Evolutionary conservation across 2,113 vertebrate genomes (phyloP).

Genomic region (Danionella cerebrum): DNA sequence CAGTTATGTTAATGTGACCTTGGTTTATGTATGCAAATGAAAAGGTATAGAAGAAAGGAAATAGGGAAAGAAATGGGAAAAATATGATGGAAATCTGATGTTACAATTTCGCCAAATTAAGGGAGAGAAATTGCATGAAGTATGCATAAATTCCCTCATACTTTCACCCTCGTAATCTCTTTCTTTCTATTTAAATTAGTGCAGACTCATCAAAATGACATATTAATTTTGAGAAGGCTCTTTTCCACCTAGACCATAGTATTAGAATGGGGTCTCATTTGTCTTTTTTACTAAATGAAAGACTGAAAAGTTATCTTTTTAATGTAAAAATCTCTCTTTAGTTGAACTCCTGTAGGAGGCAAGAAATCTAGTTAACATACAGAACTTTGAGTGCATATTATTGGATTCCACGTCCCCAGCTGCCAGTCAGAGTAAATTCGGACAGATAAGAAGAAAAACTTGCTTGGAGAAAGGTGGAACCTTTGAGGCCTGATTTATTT

Average conservation of each 20-base stretch:
- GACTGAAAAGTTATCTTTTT: background rate
- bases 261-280: constrained; percentile 15
- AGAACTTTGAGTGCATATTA: background rate
- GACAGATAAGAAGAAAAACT: background rate
- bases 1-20: constrained; percentile 65
- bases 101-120: constrained; percentile 57
- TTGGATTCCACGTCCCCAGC: background rate
- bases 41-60: constrained; percentile 43
- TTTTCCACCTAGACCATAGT: constrained; percentile 3
- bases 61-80: background rate
- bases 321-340: background rate
- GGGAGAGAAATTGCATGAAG: constrained; percentile 46
- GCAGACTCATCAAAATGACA: constrained; percentile 50
- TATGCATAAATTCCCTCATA: constrained; percentile 48
- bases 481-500: background rate
- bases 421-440: background rate
- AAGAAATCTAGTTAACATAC: background rate
- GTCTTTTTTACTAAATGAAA: background rate
- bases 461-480: background rate
- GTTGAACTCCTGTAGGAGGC: background rate
- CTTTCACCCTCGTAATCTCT: background rate
- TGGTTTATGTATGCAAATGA: constrained; percentile 67
- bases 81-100: constrained; percentile 29
- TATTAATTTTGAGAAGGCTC: background rate
- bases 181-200: constrained; percentile 46